These are phyloP conservation scores for Mohoua ochrocephala DNA, from an alignment of 2,113 vertebrate genomes.

Conservation along the genomic window DNA sequence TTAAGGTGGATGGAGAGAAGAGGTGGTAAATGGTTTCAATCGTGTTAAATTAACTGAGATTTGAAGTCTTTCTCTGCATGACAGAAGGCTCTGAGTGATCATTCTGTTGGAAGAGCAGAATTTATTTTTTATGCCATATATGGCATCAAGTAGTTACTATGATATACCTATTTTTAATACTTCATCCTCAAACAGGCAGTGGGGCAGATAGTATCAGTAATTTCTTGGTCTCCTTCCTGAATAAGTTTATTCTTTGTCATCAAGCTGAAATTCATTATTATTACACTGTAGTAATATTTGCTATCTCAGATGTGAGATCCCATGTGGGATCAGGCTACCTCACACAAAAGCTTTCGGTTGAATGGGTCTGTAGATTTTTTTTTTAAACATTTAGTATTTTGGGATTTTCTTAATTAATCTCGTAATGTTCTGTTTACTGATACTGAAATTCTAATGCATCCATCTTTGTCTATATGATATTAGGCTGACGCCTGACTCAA, in stretches of 20 bases:
- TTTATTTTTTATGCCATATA: background rate
- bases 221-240: slow-evolving; percentile 9
- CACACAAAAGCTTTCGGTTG: background rate
- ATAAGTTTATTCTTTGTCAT: background rate
- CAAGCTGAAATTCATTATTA: slow-evolving; percentile 2
- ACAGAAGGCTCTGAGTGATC: background rate
- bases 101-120: background rate
- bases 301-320: background rate
- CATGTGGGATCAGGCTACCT: background rate
- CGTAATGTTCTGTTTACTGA: background rate
- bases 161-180: background rate
- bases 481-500: background rate
- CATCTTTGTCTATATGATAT: background rate
- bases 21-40: background rate
- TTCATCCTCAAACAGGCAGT: background rate
- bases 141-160: background rate
- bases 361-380: background rate
- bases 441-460: background rate
- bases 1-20: background rate
- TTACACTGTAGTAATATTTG: background rate
- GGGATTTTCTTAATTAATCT: slow-evolving; percentile 22
- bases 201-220: slow-evolving; percentile 19
- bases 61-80: background rate
- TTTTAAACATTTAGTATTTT: background rate
- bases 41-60: background rate